Base-by-base conservation (phyloP, 1,140 invertebrate genomes). In the Drosophila watanabei region DNA sequence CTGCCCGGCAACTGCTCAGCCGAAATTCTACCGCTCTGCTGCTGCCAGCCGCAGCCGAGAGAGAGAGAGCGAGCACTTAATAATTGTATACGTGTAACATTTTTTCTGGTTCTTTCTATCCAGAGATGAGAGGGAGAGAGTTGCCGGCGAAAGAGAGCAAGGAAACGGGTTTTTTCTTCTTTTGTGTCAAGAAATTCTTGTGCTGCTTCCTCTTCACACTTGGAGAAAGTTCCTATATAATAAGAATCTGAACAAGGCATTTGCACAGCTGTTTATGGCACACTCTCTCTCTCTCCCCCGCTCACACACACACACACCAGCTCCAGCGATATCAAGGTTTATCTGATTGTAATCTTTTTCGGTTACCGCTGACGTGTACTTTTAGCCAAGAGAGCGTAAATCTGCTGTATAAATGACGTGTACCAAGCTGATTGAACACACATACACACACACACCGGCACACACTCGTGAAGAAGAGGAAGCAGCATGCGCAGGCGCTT, bases 61-160 rank as follows among this genome's bases (percentile, higher is more conserved):
- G 52, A 51, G 24, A 7, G 24, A 37, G 33, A 32, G 57, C 63
- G 45, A 37, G 65, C 37, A 43, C 28, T 45, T 60, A 72, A 72
- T 68, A 82, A 82, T 89, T 90, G 85, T 89, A 85, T 90, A 89
- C 85, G 85, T 89, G 85, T 89, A 89, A 90, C 79, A 70, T 85
- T 89, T 88, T 84, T 89, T 89, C 84, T 89, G 84, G 84, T 88
- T 83, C 77, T 78, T 71, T 78, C 77, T 71, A n/a, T 6, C 30
- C 30, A 7, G 32, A 54, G 18, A 20, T 20, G 20, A 28, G 24
- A 61, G 61, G n/a, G 28, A 33, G 35, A 13, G 49, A 52, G 48
- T 62, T 45, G 56, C 80, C 81, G 78, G 77, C 41, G 39, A 52
- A 46, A 58, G 33, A 58, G 43, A 24, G 32, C 35, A 37, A 35